Conservation (phyloP, 1,140 invertebrate species). For the Oreohelix idahoensis region DNA sequence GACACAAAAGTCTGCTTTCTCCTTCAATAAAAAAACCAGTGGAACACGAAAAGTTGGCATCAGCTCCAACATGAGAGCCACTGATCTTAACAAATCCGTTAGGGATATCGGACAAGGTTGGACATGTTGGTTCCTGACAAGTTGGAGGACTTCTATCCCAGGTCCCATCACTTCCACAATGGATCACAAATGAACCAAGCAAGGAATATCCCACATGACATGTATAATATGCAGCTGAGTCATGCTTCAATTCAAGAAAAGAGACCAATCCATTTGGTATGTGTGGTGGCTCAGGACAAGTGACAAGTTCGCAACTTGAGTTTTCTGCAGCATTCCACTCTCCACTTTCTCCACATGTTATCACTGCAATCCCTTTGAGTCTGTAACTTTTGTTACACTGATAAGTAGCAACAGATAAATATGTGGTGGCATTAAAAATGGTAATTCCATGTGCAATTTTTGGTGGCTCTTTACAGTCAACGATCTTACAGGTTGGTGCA, state of each 20-base stretch:
- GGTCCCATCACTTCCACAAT: conserved; percentile 43
- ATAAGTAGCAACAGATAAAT: conserved; percentile 9
- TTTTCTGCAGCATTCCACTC: background rate
- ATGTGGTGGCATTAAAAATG: background rate
- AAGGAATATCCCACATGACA: conserved; percentile 43
- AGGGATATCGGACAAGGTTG: background rate
- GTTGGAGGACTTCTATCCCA: conserved; percentile 42
- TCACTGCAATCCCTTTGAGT: background rate
- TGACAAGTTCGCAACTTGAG: background rate
- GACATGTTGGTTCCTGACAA: conserved; percentile 38
- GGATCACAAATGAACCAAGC: conserved; percentile 12
- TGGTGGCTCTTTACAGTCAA: conserved; percentile 24
- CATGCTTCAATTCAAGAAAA: background rate
- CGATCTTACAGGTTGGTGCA: conserved; percentile 28
- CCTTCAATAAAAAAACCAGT: conserved; percentile 3
- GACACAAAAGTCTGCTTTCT: conserved; percentile 44
- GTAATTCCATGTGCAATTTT: background rate
- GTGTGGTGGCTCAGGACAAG: conserved; percentile 19
- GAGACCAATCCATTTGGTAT: conserved; percentile 21
- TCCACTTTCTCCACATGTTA: conserved; percentile 21
- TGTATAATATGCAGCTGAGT: background rate
- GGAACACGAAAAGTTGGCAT: conserved; percentile 29
- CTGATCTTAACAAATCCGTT: background rate
- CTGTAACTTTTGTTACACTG: conserved; percentile 33
- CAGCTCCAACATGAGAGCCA: no score